A percentile compares a stretch with the other conserved stretches of the same genome.
These are phyloP conservation scores for Thomomys bottae DNA, from an alignment of 2,113 vertebrate species.

Conservation along the genomic window DNA sequence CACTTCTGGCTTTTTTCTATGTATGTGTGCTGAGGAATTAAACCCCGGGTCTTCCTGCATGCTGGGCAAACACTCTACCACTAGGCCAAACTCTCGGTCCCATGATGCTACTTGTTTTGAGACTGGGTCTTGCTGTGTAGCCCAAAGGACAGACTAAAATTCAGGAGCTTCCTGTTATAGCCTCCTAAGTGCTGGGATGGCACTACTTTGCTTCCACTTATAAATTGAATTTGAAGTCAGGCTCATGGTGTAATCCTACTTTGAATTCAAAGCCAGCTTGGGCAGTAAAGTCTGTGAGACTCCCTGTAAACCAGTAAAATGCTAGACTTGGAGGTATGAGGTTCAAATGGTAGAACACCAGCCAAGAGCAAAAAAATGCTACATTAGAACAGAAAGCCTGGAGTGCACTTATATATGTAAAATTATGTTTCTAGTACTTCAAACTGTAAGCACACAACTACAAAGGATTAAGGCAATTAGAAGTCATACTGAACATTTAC, in stretches of 20 bases:
- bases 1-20: too few relatives aligned
- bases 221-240: background rate
- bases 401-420: background rate
- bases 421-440: slow-evolving; percentile 34
- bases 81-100: too few relatives aligned
- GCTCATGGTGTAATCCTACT: too few relatives aligned
- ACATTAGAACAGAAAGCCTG: too few relatives aligned
- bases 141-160: background rate
- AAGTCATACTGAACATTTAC: slow-evolving; percentile 24
- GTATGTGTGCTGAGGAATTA: too few relatives aligned
- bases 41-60: too few relatives aligned
- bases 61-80: too few relatives aligned
- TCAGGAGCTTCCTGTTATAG: background rate
- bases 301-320: too few relatives aligned
- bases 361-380: too few relatives aligned
- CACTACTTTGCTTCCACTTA: background rate
- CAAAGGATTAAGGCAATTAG: background rate
- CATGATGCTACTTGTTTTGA: background rate
- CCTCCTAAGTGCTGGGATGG: background rate
- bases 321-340: too few relatives aligned
- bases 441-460: background rate
- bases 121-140: background rate
- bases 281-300: too few relatives aligned
- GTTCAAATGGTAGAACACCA: too few relatives aligned
- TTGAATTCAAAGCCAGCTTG: background rate